Evolutionary conservation across 2,888 invertebrate genomes (phyloP), one percentile per base, ranked within the genome.

Genomic region (Tethea ocularis): DNA sequence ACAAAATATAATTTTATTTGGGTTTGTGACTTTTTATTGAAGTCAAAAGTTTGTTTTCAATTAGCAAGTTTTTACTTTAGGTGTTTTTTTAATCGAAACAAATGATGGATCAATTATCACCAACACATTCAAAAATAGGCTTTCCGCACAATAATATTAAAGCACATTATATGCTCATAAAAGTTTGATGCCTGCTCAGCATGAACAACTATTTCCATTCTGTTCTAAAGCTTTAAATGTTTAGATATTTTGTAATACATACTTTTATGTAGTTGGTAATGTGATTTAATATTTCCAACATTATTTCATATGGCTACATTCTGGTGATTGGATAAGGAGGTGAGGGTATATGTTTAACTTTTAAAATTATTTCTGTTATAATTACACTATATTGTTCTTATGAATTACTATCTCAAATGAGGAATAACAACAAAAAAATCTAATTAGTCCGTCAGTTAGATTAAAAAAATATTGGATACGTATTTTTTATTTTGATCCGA

Each of bases 321-420:
- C 61, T 76, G 73, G 83, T 81, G 85, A 77, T 33, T 66, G 84
- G 84, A 83, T 61, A 62, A 90, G 89, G 89, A 90, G 90, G 90
- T 90, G 80, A 89, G 87, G 52, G 52, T 29, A 53, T n/a, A 29
- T 29, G 17, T 11, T 29, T 33, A 33, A 7, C 6, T 26, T 41
- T 7, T 38, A n/a, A n/a, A 2, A 15, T 38, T 11, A 38, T 13
- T n/a, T n/a, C n/a, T n/a, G n/a, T n/a, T n/a, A n/a, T n/a, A n/a
- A n/a, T n/a, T n/a, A n/a, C n/a, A n/a, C n/a, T n/a, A n/a, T n/a
- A n/a, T n/a, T n/a, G n/a, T n/a, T n/a, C n/a, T n/a, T n/a, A n/a
- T n/a, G n/a, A n/a, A n/a, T n/a, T n/a, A n/a, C n/a, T n/a, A n/a
- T n/a, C n/a, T n/a, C n/a, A n/a, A n/a, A n/a, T n/a, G n/a, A n/a